These are phyloP conservation scores for Brachionus sp. DNA, from an alignment of 1,140 invertebrate genomes.

Conservation along the genomic window DNA sequence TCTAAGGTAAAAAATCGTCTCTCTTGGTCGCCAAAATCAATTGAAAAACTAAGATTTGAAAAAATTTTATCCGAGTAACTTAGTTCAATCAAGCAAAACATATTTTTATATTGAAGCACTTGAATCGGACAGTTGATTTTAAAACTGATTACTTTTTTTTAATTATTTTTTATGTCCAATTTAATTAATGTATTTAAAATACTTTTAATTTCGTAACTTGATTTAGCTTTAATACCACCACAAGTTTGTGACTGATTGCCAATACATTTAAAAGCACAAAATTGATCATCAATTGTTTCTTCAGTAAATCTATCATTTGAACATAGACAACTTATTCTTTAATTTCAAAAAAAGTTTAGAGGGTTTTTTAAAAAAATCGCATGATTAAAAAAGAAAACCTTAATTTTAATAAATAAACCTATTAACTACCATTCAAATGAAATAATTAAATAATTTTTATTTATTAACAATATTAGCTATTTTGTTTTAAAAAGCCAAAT, in stretches of 20 bases:
- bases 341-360: neutral
- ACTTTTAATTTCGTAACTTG: slow-evolving; percentile 10
- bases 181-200: neutral
- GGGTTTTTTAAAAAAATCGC: neutral
- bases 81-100: neutral
- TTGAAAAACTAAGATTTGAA: neutral
- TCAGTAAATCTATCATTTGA: neutral
- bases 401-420: no score
- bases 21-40: neutral
- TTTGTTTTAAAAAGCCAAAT: no score
- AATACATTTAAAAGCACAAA: neutral
- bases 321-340: neutral
- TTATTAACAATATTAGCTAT: no score
- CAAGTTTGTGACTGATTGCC: slow-evolving; percentile 10
- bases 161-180: neutral
- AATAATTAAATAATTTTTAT: no score
- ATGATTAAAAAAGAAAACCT: no score
- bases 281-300: neutral
- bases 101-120: neutral
- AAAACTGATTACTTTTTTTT: neutral
- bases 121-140: neutral
- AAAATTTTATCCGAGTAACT: neutral
- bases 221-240: neutral
- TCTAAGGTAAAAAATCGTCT: neutral
- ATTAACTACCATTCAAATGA: no score